A percentile compares a stretch with the other conserved stretches of the same genome.
Conservation (phyloP, 2,113 vertebrate species). For the Melospiza melodia region DNA sequence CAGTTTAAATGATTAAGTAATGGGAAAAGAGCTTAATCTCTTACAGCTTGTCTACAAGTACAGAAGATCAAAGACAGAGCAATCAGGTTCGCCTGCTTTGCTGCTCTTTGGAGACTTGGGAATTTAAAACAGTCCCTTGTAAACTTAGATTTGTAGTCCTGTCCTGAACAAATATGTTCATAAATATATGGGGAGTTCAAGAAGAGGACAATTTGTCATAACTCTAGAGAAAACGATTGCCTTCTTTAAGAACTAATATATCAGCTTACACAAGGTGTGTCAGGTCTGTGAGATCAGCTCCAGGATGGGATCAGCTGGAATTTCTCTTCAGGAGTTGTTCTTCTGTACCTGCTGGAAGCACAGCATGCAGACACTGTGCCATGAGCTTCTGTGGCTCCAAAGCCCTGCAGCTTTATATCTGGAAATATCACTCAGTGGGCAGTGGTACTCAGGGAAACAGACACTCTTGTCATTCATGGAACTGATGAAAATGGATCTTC, state of each 20-base stretch:
- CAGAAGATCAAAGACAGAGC: constrained; percentile 32
- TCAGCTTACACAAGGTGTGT: background rate
- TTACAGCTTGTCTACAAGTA: constrained; percentile 15
- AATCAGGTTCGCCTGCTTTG: constrained; percentile 22
- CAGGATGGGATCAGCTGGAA: background rate
- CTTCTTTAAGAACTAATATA: background rate
- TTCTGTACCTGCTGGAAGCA: background rate
- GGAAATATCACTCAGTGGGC: background rate
- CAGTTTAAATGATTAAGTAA: constrained; percentile 26
- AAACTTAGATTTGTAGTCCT: constrained; percentile 28
- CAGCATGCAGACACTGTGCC: rapidly evolving
- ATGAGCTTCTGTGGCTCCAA: background rate
- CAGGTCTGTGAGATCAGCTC: background rate
- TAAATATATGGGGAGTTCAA: background rate
- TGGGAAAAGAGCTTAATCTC: constrained; percentile 38
- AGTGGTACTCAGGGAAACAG: background rate
- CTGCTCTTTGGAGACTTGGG: constrained; percentile 8
- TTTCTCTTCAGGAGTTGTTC: background rate
- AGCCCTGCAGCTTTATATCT: background rate
- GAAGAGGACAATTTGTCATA: background rate
- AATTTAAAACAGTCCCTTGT: background rate
- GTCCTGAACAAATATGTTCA: background rate
- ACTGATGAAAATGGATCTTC: background rate
- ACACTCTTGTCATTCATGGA: too few relatives aligned
- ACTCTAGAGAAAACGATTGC: background rate